A percentile compares a stretch with the other conserved stretches of the same genome.
These are phyloP conservation scores for Adineta ricciae DNA, from an alignment of 2,888 invertebrate species.

Conservation along the genomic window DNA sequence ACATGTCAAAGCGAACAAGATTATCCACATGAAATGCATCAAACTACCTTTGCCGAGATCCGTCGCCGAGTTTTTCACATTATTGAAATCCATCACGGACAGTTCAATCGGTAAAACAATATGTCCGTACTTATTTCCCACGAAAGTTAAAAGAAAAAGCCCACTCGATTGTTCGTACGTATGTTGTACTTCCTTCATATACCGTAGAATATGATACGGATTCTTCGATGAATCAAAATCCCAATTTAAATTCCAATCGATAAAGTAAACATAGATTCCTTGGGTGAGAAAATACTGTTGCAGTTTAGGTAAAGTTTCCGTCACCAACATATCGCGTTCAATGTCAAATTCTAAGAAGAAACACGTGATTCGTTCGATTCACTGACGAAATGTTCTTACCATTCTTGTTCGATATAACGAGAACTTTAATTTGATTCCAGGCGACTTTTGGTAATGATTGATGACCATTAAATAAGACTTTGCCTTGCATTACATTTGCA, in stretches of 20 bases:
- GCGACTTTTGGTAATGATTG: background rate
- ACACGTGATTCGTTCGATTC: too few relatives aligned
- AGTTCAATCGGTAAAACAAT: slow-evolving; percentile 33
- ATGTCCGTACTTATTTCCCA: slow-evolving; percentile 35
- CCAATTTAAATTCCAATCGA: slow-evolving; percentile 34
- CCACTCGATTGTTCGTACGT: slow-evolving; percentile 32
- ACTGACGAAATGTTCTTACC: background rate
- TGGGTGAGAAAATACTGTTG: slow-evolving; percentile 34
- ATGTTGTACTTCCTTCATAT: slow-evolving; percentile 33
- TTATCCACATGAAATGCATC: too few relatives aligned
- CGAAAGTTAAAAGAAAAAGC: slow-evolving; percentile 34
- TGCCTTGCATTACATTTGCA: background rate
- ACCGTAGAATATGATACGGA: slow-evolving; percentile 28
- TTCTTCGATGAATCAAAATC: slow-evolving; percentile 34
- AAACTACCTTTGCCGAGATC: slow-evolving; percentile 24
- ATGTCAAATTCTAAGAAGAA: slow-evolving; percentile 33
- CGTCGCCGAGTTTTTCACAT: slow-evolving; percentile 24
- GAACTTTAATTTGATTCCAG: background rate
- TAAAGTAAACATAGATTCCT: slow-evolving; percentile 34
- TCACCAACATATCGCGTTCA: slow-evolving; percentile 32
- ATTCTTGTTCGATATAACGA: background rate
- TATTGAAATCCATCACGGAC: slow-evolving; percentile 29
- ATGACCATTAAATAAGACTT: background rate
- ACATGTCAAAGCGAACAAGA: background rate
- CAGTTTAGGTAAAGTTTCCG: slow-evolving; percentile 32